Conservation (phyloP, 1,140 invertebrate genomes). For the Oncopodura yosiiana region DNA sequence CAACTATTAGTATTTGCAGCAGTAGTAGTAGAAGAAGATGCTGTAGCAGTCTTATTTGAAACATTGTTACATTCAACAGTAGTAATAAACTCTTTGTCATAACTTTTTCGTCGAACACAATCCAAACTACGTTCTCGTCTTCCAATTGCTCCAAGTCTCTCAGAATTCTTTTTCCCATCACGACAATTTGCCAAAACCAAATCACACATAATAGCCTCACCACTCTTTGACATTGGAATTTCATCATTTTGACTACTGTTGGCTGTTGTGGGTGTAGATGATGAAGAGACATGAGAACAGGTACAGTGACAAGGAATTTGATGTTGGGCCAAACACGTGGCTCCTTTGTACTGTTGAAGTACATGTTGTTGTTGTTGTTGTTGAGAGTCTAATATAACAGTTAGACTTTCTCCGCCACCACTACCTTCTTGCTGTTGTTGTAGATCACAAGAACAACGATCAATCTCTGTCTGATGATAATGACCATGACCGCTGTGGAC, state of each 20-base stretch:
- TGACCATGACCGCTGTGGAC: conserved; percentile 8
- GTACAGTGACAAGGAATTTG: conserved; percentile 29
- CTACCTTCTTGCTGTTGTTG: conserved; percentile 8
- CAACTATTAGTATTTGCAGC: no score
- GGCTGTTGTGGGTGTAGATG: no score
- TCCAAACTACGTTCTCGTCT: conserved; percentile 22
- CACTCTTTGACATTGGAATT: not conserved
- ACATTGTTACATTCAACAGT: no score
- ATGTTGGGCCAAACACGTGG: conserved; percentile 19
- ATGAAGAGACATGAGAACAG: conserved; percentile 20
- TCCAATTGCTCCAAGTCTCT: not conserved
- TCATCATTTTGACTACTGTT: conserved; percentile 11
- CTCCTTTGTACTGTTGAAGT: not conserved
- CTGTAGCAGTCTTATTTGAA: no score
- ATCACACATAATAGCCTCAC: conserved; percentile 27
- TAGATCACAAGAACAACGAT: conserved; percentile 1
- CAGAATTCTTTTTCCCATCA: not conserved
- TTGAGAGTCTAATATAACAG: no score
- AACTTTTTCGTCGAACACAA: not conserved
- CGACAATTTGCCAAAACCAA: conserved; percentile 29
- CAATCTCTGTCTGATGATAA: conserved; percentile 17
- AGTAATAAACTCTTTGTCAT: not conserved
- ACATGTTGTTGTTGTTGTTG: not conserved
- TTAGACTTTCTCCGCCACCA: conserved; percentile 16
- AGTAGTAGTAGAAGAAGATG: no score